phyloP scores from a whole-genome alignment of 2,797 vertebrate species.

The Cryptoprocta ferox region DNA sequence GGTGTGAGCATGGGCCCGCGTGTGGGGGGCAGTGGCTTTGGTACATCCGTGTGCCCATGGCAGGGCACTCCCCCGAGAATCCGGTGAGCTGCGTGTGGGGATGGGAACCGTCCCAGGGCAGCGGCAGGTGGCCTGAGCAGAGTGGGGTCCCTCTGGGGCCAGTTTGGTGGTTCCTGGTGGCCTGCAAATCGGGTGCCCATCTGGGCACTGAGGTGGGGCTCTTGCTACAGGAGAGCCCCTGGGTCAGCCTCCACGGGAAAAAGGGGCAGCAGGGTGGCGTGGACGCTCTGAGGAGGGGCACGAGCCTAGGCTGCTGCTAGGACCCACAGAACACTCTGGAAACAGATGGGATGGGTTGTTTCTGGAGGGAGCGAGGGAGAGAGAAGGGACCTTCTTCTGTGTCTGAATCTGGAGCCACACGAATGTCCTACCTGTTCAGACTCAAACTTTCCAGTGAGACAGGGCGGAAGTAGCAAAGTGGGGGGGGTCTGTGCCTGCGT shows the following conservation, averaged over 20 bases:
- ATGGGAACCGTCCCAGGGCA: accelerated
- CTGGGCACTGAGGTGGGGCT: too few relatives aligned
- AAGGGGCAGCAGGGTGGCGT: background rate
- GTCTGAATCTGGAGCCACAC: background rate
- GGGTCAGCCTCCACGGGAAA: background rate
- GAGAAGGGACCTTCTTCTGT: background rate
- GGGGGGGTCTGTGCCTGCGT: accelerated
- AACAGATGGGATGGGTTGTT: background rate
- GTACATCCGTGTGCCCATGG: accelerated
- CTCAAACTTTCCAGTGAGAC: background rate
- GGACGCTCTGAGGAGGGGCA: background rate
- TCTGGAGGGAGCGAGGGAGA: background rate
- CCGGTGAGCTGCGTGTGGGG: accelerated
- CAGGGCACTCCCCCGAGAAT: accelerated
- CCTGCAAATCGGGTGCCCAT: background rate
- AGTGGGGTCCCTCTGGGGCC: background rate
- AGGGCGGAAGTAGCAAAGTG: accelerated
- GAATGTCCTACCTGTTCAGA: background rate
- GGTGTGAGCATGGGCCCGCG: background rate
- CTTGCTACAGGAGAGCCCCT: background rate
- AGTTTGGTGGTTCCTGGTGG: too few relatives aligned
- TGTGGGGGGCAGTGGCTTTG: background rate
- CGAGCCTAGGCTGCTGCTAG: too few relatives aligned
- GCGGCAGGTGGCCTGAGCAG: background rate
- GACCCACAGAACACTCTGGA: background rate